These are phyloP conservation scores for Catocala sponsa DNA, from an alignment of 2,888 invertebrate species.

Conservation along the genomic window DNA sequence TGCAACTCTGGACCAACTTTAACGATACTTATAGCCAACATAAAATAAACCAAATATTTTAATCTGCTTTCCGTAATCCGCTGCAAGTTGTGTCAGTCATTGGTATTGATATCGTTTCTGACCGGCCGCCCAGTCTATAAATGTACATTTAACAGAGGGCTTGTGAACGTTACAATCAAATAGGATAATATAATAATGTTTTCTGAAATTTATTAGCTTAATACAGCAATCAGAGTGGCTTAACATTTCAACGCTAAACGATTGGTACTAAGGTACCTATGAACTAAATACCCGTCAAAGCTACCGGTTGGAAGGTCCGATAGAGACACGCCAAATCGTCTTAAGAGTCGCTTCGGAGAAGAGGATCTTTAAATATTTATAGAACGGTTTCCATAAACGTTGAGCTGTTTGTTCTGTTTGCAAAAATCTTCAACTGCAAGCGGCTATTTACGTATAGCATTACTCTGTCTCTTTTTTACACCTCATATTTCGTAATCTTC, in stretches of 20 bases:
- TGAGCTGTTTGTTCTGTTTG: conserved; percentile 56
- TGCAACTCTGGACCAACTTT: conserved; percentile 63
- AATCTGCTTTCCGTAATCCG: conserved; percentile 8
- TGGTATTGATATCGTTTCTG: no score
- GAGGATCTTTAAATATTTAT: conserved; percentile 67
- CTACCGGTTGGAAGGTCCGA: conserved; percentile 24
- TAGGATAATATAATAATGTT: not conserved
- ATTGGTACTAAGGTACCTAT: conserved; percentile 21
- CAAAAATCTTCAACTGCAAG: conserved; percentile 54
- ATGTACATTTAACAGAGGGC: no score
- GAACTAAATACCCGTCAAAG: conserved; percentile 12
- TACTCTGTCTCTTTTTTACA: conserved; percentile 16
- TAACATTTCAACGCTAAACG: conserved; percentile 21
- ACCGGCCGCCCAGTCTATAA: no score
- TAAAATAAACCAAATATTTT: conserved; percentile 19
- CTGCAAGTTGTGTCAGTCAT: not conserved
- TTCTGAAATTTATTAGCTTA: not conserved
- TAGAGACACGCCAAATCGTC: conserved; percentile 55
- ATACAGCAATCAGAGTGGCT: conserved; percentile 14
- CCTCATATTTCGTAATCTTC: conserved; percentile 19
- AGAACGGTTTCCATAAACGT: conserved; percentile 59
- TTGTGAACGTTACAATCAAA: not conserved
- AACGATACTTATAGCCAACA: conserved; percentile 47
- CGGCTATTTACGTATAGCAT: conserved; percentile 33
- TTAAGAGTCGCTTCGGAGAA: conserved; percentile 48